Base-by-base conservation (phyloP, 2,113 vertebrate genomes). In the Eulacestoma nigropectus region DNA sequence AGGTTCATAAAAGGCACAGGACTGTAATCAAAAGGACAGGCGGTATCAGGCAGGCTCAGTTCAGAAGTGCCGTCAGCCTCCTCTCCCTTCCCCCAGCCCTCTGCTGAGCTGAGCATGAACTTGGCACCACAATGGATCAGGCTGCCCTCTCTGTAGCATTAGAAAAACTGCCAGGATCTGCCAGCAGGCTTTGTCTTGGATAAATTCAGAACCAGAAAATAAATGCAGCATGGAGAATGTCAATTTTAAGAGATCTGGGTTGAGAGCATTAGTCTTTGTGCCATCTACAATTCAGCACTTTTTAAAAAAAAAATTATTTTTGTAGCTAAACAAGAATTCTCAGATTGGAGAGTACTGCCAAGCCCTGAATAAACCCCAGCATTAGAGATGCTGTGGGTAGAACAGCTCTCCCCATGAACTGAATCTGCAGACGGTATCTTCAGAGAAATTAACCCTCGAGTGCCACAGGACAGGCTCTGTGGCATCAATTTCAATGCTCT, bases 301-400 rank as follows among this genome's bases (percentile, higher is more conserved):
- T 69, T 76, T n/a, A n/a, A n/a, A n/a, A n/a, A n/a, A n/a, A n/a
- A n/a, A n/a, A n/a, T n/a, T 84, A 67, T 85, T 92, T 79, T 64
- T 84, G 62, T 65, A 93, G 49, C 77, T 87, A 70, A 94, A 89
- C 37, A 83, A 88, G 89, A 35, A 77, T 93, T 95, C 87, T 87
- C 68, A 89, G 80, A 89, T 83, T 93, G 73, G 59, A 68, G 63
- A 94, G 80, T 93, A 75, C 94, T 94, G 84, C 50, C 92, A 90
- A 78, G 59, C 84, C 79, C 41, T 81, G 92, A 96, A 90, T 83
- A 87, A 91, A 85, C 73, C 65, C 46, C 89, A 60, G 79, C 81
- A 84, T 92, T 86, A 63, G 72, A 29, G 49, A 95, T 93, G 84
- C 87, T 62, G 68, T 59, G 93, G 64, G 62, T 94, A 84, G 42